Evolutionary conservation across 1,140 invertebrate species (phyloP), one percentile per base, ranked within the genome.

Genomic region (Forficula auricularia): DNA sequence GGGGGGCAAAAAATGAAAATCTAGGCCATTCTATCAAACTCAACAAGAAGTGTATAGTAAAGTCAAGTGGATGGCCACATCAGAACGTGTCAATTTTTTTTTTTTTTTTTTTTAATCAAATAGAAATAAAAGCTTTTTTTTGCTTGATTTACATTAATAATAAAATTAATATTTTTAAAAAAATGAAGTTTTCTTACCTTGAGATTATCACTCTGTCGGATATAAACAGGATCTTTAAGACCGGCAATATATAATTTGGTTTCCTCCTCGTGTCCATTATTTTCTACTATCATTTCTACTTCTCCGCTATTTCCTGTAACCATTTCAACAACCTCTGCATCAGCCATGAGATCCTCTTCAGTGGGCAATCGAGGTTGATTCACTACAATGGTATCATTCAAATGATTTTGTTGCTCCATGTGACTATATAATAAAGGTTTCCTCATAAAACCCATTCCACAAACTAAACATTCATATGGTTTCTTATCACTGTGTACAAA

Each of bases 401-500:
- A 52, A 56, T 86, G 82, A 8, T 73, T 70, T 52, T 64, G 66
- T 18, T 65, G 55, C 52, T 77, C 71, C 74, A 84, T 83, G 49
- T 88, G 83, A n/a, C 73, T 65, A 48, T 81, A 77, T 0, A 88
- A 64, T 33, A 79, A 62, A 12, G 81, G 79, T 54, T 86, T 86
- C 15, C 84, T 60, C 82, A 86, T 86, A 51, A 82, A 88, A 7
- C 79, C 82, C 49, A 73, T 69, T 2, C 79, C 79, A 53, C 84
- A 88, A 2, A 79, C 72, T 19, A 77, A 56, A 58, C 84, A 88
- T 57, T 84, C 80, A 53, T 85, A 88, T 0, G 82, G 82, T 51
- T 87, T 87, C 54, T 84, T 81, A 50, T 84, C 77, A 46, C 79
- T 83, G 57, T 88, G 83, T 33, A 84, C 75, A 58, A 83, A 85